A percentile compares a stretch with the other conserved stretches of the same genome.
phyloP scores from a whole-genome alignment of 2,888 invertebrate genomes.

The Sacculina carcini region DNA sequence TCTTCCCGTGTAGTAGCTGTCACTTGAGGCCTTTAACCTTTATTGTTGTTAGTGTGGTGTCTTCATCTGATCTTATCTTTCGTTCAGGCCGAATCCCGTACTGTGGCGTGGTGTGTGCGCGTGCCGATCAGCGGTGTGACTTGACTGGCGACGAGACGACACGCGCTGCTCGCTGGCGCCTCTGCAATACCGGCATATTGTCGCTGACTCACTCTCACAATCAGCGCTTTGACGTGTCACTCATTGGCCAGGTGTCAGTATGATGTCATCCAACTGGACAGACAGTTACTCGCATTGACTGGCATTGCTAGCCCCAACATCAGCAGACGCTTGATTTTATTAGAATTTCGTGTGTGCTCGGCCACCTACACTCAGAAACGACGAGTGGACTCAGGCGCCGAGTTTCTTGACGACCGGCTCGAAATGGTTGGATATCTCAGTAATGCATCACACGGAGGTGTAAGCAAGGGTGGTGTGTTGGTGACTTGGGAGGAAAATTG shows the following conservation, averaged over 20 bases:
- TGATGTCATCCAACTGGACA: too few relatives aligned
- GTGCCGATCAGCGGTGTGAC: slow-evolving; percentile 16
- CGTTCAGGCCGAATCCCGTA: slow-evolving; percentile 44
- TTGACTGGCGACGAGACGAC: slow-evolving; percentile 22
- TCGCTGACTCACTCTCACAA: slow-evolving; percentile 67
- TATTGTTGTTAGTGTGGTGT: not conserved
- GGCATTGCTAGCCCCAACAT: too few relatives aligned
- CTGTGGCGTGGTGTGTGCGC: slow-evolving; percentile 34
- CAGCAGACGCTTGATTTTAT: too few relatives aligned
- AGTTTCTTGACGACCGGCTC: not conserved
- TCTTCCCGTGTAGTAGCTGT: too few relatives aligned
- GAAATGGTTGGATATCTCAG: not conserved
- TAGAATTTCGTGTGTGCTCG: too few relatives aligned
- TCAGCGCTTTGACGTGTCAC: slow-evolving; percentile 39
- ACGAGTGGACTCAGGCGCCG: too few relatives aligned
- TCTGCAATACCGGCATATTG: slow-evolving; percentile 49
- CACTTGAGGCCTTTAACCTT: too few relatives aligned
- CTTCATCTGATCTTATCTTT: not conserved
- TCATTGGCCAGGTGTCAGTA: too few relatives aligned
- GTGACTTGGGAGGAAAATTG: too few relatives aligned
- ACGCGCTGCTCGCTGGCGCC: slow-evolving; percentile 37
- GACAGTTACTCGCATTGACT: too few relatives aligned
- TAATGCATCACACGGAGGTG: not conserved
- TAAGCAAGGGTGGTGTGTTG: not conserved
- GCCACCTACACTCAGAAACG: too few relatives aligned